Evolutionary conservation across 1,140 invertebrate species (phyloP), one percentile per base, ranked within the genome.

Genomic region (Leguminivora glycinivorella): DNA sequence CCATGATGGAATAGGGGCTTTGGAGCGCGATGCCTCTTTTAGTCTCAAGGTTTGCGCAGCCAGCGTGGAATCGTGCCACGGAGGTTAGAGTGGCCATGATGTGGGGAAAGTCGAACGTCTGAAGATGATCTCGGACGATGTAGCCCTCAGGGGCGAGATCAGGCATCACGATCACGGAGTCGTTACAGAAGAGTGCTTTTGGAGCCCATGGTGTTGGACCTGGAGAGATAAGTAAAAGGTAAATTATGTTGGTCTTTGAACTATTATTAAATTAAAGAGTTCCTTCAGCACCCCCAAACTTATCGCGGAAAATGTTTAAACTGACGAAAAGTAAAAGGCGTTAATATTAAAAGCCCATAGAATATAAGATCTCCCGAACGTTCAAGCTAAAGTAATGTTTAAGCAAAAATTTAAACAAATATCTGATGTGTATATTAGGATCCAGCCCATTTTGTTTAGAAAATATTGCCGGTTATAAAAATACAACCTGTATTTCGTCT

Each of bases 51-150:
- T 86, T 88, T 6, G 82, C 76, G 56, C 79, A 80, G 2, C 78
- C 74, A 3, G 88, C 87, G 72, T 90, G 88, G 56, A 85, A 88
- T 14, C 78, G 79, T 14, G 88, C 88, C 3, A 88, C 5, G 9
- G 83, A 69, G 0, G 77, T 67, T 0, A 75, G 43, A 0, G 76
- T 70, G 0, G 80, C 22, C 10, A 82, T 26, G 0, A 78, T 71
- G 71, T 90, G 85, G 2, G 75, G 66, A 4, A 80, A 58, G 60
- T 83, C 82, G 0, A 88, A 70, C 14, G 74, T 82, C 17, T 83
- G 72, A 0, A 73, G 24, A 19, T 70, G 63, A 0, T 78, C 73
- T 0, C 70, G 68, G 0, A 74, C 25, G n/a, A 68, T 47, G 67
- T 89, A 90, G 1, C 86, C 87, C 6, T 83, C 38, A 2, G 70